A percentile compares a stretch with the other conserved stretches of the same genome.
phyloP scores from a whole-genome alignment of 2,113 vertebrate species.

The Planiliza haematocheilus region DNA sequence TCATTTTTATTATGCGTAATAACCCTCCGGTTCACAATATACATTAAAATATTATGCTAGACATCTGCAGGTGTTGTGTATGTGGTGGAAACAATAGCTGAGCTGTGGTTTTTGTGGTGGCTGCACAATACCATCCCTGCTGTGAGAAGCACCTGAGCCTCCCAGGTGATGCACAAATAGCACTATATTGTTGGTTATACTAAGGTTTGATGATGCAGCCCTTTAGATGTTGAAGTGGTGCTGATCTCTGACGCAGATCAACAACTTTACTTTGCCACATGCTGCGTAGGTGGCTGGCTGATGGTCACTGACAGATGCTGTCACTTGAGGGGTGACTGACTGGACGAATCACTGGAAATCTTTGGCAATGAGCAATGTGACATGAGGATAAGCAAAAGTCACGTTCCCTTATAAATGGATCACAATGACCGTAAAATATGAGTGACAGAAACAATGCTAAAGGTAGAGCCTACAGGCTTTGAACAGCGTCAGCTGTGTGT shows the following conservation, averaged over 20 bases:
- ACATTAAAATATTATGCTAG: neutral
- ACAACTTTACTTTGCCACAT: conserved; percentile 17
- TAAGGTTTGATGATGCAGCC: conserved; percentile 45
- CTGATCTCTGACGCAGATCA: conserved; percentile 48
- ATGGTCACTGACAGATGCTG: conserved; percentile 16
- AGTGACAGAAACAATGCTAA: neutral
- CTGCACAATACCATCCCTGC: no score
- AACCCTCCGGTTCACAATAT: neutral
- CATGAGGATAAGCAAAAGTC: neutral
- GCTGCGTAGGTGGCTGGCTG: neutral
- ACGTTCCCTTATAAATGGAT: neutral
- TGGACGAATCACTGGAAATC: conserved; percentile 6
- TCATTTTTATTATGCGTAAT: no score
- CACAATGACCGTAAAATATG: neutral
- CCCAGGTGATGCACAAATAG: conserved; percentile 14
- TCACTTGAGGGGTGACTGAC: neutral
- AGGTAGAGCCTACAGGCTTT: neutral
- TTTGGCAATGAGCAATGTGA: neutral
- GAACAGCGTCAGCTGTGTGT: neutral
- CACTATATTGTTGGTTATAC: neutral
- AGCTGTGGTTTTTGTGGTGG: no score
- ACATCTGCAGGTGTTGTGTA: no score
- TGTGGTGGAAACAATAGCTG: no score
- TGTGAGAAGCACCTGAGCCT: neutral
- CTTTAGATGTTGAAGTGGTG: conserved; percentile 33